phyloP scores from a whole-genome alignment of 2,113 vertebrate species.

The Hippocampus mohnikei region DNA sequence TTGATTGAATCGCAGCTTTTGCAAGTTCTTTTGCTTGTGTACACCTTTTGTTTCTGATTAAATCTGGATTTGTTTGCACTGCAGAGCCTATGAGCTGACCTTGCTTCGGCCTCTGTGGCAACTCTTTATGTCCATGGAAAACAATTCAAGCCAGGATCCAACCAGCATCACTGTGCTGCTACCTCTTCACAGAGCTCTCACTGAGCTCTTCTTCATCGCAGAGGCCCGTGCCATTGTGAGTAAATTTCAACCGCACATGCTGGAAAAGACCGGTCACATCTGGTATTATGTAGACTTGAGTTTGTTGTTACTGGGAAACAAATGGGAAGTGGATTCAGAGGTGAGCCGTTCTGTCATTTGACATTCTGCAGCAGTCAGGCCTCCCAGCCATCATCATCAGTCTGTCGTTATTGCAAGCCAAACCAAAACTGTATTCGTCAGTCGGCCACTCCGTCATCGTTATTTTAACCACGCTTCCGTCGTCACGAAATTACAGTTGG shows the following conservation, averaged over 20 bases:
- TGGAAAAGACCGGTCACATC: constrained; percentile 2
- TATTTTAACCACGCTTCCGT: no score
- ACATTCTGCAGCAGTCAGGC: no score
- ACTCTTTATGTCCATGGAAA: constrained; percentile 90
- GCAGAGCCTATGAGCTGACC: constrained; percentile 86
- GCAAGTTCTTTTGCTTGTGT: neutral
- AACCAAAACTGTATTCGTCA: no score
- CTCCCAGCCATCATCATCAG: no score
- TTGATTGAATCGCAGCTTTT: neutral
- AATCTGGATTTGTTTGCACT: constrained; percentile 14
- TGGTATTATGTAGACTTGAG: neutral
- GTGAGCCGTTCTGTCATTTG: no score
- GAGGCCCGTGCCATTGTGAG: constrained; percentile 88
- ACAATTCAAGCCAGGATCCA: constrained; percentile 76
- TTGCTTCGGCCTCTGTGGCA: constrained; percentile 92
- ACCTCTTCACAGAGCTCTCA: constrained; percentile 91
- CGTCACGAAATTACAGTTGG: no score
- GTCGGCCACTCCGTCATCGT: no score
- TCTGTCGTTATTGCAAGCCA: no score
- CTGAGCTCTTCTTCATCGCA: constrained; percentile 91
- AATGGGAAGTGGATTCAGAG: neutral
- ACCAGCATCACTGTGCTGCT: constrained; percentile 84
- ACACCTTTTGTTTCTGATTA: neutral
- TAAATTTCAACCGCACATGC: neutral
- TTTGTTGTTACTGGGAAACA: neutral